Conservation (phyloP, 2,113 vertebrate genomes). For the Mesitornis unicolor region DNA sequence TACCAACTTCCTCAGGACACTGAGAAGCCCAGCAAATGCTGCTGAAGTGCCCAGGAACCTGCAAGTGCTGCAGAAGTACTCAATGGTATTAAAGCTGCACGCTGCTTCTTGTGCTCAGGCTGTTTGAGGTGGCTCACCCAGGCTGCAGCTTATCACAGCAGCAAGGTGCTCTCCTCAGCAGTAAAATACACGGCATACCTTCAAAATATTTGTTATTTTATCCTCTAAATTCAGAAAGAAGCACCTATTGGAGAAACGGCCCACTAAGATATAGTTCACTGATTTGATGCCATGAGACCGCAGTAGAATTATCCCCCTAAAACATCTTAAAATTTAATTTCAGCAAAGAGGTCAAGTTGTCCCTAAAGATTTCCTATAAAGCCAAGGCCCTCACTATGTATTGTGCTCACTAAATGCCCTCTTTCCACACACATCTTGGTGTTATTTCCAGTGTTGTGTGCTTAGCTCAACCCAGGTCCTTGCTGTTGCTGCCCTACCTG, state of each 20-base stretch:
- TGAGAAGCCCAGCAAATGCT: not conserved
- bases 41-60: not conserved
- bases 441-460: not conserved
- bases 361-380: not conserved
- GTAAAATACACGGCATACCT: not conserved
- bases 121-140: not conserved
- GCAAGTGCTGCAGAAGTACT: not conserved
- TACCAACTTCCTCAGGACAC: not conserved
- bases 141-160: not conserved
- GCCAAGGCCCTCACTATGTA: not conserved
- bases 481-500: not conserved
- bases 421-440: not conserved
- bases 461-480: not conserved
- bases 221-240: not conserved
- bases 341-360: not conserved
- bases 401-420: not conserved
- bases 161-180: not conserved
- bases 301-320: not conserved
- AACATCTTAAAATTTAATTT: not conserved
- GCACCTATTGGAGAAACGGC: not conserved
- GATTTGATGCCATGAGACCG: not conserved
- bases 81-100: not conserved
- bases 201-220: not conserved
- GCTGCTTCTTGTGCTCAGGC: not conserved
- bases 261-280: not conserved